Conservation (phyloP, 1,140 invertebrate genomes). For the Neodiprion virginianus region DNA sequence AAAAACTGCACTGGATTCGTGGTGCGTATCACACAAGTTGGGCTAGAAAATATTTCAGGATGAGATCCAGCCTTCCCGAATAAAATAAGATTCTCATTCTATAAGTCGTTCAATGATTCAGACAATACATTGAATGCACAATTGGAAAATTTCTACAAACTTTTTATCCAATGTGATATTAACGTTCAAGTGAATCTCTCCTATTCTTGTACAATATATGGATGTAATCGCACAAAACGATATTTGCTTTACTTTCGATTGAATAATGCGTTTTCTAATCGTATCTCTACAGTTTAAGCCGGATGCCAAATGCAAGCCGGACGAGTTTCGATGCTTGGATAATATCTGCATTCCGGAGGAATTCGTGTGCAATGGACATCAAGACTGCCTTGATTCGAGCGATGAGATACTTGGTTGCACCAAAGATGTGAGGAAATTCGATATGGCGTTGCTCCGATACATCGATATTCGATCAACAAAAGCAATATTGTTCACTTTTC, state of each 20-base stretch:
- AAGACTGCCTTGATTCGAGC: slow-evolving; percentile 76
- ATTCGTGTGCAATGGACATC: slow-evolving; percentile 78
- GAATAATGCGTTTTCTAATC: background rate
- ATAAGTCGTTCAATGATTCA: too few species aligned
- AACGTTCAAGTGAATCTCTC: too few species aligned
- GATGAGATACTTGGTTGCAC: slow-evolving; percentile 78
- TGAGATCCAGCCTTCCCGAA: too few species aligned
- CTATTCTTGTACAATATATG: too few species aligned
- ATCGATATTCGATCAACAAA: background rate
- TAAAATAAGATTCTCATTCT: too few species aligned
- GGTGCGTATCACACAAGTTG: background rate
- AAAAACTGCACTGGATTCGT: slow-evolving; percentile 18
- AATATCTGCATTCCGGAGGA: slow-evolving; percentile 77
- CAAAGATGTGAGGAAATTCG: slow-evolving; percentile 43
- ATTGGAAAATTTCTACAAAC: too few species aligned
- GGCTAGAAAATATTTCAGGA: too few species aligned
- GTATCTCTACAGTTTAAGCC: background rate
- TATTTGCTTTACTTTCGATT: too few species aligned
- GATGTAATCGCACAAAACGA: too few species aligned
- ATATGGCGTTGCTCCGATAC: background rate
- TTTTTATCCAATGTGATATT: too few species aligned
- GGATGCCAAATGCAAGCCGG: background rate
- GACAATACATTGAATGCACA: too few species aligned
- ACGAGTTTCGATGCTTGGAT: slow-evolving; percentile 62
- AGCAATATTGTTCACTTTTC: background rate